Base-by-base conservation (phyloP, 2,888 invertebrate genomes). In the Drosophila infuscata region DNA sequence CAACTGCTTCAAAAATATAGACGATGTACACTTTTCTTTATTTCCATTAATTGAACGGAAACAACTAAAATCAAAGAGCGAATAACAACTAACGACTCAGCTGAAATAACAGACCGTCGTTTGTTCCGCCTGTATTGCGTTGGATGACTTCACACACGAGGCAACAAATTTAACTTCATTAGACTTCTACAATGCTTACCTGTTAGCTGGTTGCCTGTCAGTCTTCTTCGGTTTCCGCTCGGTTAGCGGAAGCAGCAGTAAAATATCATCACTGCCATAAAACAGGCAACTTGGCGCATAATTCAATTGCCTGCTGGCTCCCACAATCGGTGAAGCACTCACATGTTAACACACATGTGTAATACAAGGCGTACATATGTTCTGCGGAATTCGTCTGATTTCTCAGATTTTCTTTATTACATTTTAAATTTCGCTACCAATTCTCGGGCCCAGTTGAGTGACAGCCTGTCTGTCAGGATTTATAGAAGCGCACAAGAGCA, bases 211-310 rank as follows among this genome's bases (percentile, higher is more conserved):
- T 17, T 61, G 52, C 36, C 51, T 53, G 66, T 20, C 52, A 52
- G 62, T 63, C 77, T 67, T 74, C 59, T 69, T 36, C 2, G 36
- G 70, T 64, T 89, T 85, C 84, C 84, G 80, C 68, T 81, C 29
- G 25, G 57, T 58, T 73, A 68, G 66, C 86, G 83, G 86, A 85
- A 74, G 74, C 71, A 62, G 58, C 59, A 25, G 59, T 49, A 72
- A 68, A 89, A 83, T 83, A 83, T 71, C 77, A 79, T 81, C 83
- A 74, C 87, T 73, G 76, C 74, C 71, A 53, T 25, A 70, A 74
- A 71, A 73, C 67, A 68, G 77, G 60, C 49, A 53, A 69, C 65
- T 66, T 58, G 63, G 29, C 51, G 66, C 58, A 51, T 79, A 79
- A 81, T 76, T 81, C 60, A 64, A 81, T 79, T 81, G 73, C 54